Conservation (phyloP, 1,140 invertebrate genomes). For the Maconellicoccus hirsutus region DNA sequence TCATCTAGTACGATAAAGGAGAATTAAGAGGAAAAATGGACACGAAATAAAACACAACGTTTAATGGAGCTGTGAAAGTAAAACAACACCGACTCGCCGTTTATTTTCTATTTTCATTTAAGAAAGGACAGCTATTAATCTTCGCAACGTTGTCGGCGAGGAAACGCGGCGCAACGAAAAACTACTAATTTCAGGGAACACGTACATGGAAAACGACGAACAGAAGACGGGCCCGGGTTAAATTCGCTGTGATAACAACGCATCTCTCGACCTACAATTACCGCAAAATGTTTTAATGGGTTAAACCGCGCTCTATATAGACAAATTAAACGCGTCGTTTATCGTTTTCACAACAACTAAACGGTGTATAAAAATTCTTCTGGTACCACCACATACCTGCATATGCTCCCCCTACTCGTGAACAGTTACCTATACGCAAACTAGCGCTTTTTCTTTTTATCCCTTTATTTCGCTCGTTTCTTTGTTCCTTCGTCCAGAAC, state of each 20-base stretch:
- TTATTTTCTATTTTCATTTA: slow-evolving; percentile 21
- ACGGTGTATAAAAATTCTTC: too few species aligned
- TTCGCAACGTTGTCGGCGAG: not conserved
- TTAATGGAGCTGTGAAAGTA: slow-evolving; percentile 14
- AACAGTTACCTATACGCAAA: too few species aligned
- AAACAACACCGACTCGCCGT: slow-evolving; percentile 15
- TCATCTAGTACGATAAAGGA: not conserved
- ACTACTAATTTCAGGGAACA: slow-evolving; percentile 11
- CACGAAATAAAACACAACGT: slow-evolving; percentile 13
- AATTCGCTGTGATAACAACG: not conserved
- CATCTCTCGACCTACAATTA: slow-evolving; percentile 14
- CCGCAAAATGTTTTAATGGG: slow-evolving; percentile 12
- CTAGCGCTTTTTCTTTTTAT: too few species aligned
- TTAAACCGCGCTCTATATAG: slow-evolving; percentile 1
- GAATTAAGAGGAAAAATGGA: slow-evolving; percentile 19
- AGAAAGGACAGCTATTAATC: slow-evolving; percentile 21
- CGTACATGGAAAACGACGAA: not conserved
- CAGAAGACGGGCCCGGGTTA: not conserved
- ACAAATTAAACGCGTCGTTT: slow-evolving; percentile 14
- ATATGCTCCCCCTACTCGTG: too few species aligned
- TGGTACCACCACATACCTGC: too few species aligned
- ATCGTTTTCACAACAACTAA: not conserved
- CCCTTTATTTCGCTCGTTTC: too few species aligned
- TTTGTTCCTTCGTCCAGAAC: too few species aligned
- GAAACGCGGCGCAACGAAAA: not conserved